phyloP scores from a whole-genome alignment of 2,797 vertebrate genomes.

The Pelodytes ibericus region DNA sequence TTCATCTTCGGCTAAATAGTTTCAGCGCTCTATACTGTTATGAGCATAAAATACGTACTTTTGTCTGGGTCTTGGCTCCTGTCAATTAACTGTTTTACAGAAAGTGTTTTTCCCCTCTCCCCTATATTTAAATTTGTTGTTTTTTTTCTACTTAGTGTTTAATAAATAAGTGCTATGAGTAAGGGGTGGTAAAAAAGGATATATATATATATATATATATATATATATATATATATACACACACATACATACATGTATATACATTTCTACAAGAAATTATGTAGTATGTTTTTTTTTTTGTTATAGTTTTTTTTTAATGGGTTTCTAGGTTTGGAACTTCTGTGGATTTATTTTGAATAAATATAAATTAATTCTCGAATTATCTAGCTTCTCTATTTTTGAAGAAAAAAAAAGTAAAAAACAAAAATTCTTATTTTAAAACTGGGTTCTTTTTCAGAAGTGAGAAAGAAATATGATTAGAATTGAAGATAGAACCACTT shows the following conservation, averaged over 20 bases:
- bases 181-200: too few species aligned
- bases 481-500: not conserved
- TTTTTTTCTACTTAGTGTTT: not conserved
- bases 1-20: constrained; percentile 64
- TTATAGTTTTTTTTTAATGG: too few species aligned
- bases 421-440: not conserved
- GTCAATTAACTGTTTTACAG: not conserved
- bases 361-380: too few species aligned
- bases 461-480: not conserved
- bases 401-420: too few species aligned
- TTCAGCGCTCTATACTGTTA: constrained; percentile 46
- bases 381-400: too few species aligned
- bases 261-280: too few species aligned
- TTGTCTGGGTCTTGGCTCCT: constrained; percentile 15
- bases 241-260: too few species aligned
- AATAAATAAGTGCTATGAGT: not conserved
- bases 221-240: too few species aligned
- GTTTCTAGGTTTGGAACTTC: too few species aligned
- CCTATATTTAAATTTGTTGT: constrained; percentile 60
- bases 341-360: too few species aligned
- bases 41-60: constrained; percentile 37
- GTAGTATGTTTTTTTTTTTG: too few species aligned
- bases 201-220: too few species aligned
- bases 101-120: constrained; percentile 44
- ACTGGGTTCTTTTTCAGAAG: not conserved